Evolutionary conservation across 2,797 vertebrate genomes (phyloP).

Genomic region (Leuciscus waleckii): DNA sequence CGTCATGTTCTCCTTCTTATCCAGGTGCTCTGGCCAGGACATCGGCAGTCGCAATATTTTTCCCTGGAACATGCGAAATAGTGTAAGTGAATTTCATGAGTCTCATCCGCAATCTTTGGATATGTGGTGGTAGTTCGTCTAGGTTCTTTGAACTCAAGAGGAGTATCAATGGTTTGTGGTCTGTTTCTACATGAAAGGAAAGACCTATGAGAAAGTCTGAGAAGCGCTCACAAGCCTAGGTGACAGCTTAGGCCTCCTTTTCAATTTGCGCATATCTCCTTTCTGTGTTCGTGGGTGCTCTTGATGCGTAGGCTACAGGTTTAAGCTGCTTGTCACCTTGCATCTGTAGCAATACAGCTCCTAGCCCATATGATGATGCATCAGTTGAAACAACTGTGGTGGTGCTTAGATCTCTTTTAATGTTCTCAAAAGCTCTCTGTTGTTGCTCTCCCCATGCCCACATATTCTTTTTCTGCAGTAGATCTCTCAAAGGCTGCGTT

Average conservation of each 20-base stretch:
- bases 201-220: not conserved
- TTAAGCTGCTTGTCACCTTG: too few relatives aligned
- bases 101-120: constrained; percentile 22
- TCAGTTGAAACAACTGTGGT: too few relatives aligned
- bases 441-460: constrained; percentile 27
- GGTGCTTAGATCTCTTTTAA: constrained; percentile 25
- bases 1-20: too few relatives aligned
- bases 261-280: too few relatives aligned
- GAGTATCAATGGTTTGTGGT: too few relatives aligned
- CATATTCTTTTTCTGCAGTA: constrained; percentile 6
- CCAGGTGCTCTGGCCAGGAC: not conserved
- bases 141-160: too few relatives aligned
- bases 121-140: not conserved
- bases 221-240: constrained; percentile 32
- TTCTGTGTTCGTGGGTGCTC: too few relatives aligned
- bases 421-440: constrained; percentile 31
- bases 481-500: not conserved
- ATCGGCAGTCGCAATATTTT: constrained; percentile 29
- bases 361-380: too few relatives aligned
- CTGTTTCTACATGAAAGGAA: too few relatives aligned
- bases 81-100: constrained; percentile 25
- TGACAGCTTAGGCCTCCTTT: constrained; percentile 38
- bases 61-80: constrained; percentile 30
- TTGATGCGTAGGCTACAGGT: too few relatives aligned
- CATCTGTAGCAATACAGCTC: too few relatives aligned